Evolutionary conservation across 2,888 invertebrate species (phyloP), one percentile per base, ranked within the genome.

Genomic region (Frankliniella fusca): DNA sequence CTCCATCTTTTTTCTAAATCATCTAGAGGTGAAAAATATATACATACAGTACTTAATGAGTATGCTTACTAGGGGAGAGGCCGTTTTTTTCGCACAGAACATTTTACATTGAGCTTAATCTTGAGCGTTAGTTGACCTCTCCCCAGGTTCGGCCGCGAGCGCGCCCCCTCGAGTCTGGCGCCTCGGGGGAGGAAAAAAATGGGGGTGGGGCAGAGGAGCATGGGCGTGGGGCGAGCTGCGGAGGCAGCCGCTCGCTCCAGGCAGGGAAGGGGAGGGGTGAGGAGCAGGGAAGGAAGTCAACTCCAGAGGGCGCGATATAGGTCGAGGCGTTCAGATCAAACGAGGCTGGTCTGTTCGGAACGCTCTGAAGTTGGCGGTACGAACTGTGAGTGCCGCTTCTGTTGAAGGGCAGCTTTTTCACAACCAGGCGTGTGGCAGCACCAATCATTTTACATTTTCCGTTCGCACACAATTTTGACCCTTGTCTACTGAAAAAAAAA

Each of bases 11-110:
- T 70, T 76, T 76, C 27, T 23, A 27, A 76, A 27, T 76, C 27
- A 27, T 23, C 70, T 76, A 76, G 70, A 76, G 70, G 70, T 76
- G 70, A 76, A 76, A 76, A 76, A 76, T 76, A 76, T 76, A 76
- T 76, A 76, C 27, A 76, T 27, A 76, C 27, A 76, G 70, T 70
- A 70, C 70, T 23, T 8, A 27, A 23, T 38, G 38, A 38, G 38
- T 38, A 38, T 10, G 23, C 70, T 76, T 9, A 9, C 9, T 76
- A 23, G 27, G 70, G 70, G 70, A 76, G 70, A 76, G 70, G 70
- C 70, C n/a, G 27, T 27, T 11, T 27, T 12, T 23, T 10, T 18
- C 70, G 23, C 70, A 76, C 70, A 27, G 61, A 76, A 76, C 27
- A 76, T 76, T 38, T 38, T 76, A 27, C 70, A 76, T 76, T 76